A percentile compares a stretch with the other conserved stretches of the same genome.
These are phyloP conservation scores for Acyrthosiphon pisum DNA, from an alignment of 1,140 invertebrate species.

Conservation along the genomic window DNA sequence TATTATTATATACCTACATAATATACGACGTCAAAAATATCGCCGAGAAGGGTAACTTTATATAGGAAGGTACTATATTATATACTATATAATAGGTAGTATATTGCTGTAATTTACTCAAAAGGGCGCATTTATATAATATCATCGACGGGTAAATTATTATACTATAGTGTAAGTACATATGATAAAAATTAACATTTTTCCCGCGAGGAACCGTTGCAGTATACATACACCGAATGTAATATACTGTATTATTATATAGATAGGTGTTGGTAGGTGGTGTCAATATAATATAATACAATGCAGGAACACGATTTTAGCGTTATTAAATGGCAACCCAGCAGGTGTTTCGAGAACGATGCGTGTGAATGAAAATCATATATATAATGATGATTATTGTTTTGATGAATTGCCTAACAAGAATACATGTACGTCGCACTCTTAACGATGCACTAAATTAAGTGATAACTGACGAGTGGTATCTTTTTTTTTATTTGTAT, in stretches of 20 bases:
- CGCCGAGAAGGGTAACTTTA: slow-evolving; percentile 31
- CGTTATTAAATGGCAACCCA: slow-evolving; percentile 17
- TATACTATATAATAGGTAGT: neutral
- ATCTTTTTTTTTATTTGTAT: slow-evolving; percentile 6
- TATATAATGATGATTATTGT: slow-evolving; percentile 15
- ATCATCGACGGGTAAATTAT: too few species aligned
- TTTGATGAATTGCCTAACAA: slow-evolving; percentile 22
- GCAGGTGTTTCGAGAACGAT: slow-evolving; percentile 29
- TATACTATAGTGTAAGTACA: neutral
- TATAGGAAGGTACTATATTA: neutral
- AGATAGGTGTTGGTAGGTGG: neutral
- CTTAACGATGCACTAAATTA: neutral
- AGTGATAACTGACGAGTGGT: neutral
- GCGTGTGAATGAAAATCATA: slow-evolving; percentile 11
- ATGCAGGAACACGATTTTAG: neutral
- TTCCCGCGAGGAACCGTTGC: neutral
- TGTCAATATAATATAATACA: neutral
- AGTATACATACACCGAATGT: neutral
- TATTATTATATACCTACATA: neutral
- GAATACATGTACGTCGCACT: neutral
- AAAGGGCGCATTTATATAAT: neutral
- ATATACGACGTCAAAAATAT: neutral
- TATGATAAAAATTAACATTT: slow-evolving; percentile 33
- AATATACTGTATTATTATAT: neutral
- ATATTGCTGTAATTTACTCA: neutral